A percentile compares a stretch with the other conserved stretches of the same genome.
These are phyloP conservation scores for Apeira syringaria DNA, from an alignment of 2,888 invertebrate genomes.

Conservation along the genomic window DNA sequence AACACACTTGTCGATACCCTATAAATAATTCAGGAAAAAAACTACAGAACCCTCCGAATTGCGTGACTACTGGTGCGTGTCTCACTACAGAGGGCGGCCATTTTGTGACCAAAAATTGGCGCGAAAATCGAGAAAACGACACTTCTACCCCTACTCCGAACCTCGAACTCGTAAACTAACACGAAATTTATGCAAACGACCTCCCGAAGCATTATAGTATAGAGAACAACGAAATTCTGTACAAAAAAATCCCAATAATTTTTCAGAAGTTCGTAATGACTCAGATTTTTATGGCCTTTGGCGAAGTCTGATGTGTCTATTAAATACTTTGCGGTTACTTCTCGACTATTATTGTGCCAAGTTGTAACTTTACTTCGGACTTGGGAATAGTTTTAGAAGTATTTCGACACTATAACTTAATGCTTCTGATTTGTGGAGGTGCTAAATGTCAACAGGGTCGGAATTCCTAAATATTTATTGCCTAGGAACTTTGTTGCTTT, in stretches of 20 bases:
- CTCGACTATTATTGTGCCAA: constrained; percentile 34
- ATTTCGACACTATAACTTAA: constrained; percentile 39
- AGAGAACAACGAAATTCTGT: constrained; percentile 51
- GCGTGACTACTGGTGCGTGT: constrained; percentile 63
- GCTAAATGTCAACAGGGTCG: constrained; percentile 20
- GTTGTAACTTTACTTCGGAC: constrained; percentile 36
- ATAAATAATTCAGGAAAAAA: constrained; percentile 51
- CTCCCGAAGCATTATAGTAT: constrained; percentile 56
- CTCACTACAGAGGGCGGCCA: constrained; percentile 60
- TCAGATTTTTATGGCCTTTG: constrained; percentile 49
- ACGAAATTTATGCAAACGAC: constrained; percentile 64
- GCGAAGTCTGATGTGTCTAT: constrained; percentile 60
- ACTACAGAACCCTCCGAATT: constrained; percentile 40
- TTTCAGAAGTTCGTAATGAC: constrained; percentile 46
- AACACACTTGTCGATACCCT: constrained; percentile 45
- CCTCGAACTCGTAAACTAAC: constrained; percentile 47
- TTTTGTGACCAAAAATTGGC: constrained; percentile 75
- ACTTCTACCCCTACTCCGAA: constrained; percentile 49
- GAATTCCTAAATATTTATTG: constrained; percentile 15
- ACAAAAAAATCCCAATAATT: constrained; percentile 41
- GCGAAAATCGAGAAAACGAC: constrained; percentile 77
- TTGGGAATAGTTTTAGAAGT: constrained; percentile 43
- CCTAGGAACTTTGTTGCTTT: constrained; percentile 9
- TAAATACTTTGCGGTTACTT: constrained; percentile 59
- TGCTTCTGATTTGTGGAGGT: constrained; percentile 31